Percentiles rank a stretch among this genome's conserved stretches.
Conservation (phyloP, 2,888 invertebrate species). For the Aphidoletes aphidimyza region DNA sequence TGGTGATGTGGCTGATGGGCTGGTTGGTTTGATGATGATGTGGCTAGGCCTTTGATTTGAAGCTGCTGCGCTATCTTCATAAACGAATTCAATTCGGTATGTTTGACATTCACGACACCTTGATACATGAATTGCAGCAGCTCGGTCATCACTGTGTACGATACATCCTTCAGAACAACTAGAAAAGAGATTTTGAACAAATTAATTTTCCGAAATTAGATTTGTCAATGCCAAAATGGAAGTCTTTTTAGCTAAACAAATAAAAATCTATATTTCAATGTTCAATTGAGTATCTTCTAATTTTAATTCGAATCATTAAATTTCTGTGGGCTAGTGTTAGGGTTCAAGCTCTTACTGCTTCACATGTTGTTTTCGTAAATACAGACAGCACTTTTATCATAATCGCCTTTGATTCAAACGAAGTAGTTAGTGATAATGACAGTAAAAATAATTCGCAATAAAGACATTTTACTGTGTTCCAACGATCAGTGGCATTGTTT, state of each 20-base stretch:
- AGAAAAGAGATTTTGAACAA: background rate
- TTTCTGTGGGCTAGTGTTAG: no score
- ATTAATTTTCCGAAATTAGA: background rate
- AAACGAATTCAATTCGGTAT: slow-evolving; percentile 66
- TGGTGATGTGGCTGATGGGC: slow-evolving; percentile 58
- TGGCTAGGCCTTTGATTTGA: slow-evolving; percentile 67
- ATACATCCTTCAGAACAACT: slow-evolving; percentile 71
- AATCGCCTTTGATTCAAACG: no score
- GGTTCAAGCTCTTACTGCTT: no score
- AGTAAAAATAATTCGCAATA: slow-evolving; percentile 16
- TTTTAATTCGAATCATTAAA: no score
- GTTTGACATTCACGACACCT: slow-evolving; percentile 70
- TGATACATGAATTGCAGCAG: slow-evolving; percentile 72
- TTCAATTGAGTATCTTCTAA: no score
- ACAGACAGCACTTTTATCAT: no score
- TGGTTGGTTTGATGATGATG: slow-evolving; percentile 61
- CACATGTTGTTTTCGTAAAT: no score
- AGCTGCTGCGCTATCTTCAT: slow-evolving; percentile 68
- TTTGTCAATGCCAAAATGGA: no score
- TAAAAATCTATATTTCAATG: no score
- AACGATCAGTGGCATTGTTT: background rate
- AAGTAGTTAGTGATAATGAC: background rate
- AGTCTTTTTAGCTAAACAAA: no score
- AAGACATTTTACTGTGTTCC: background rate
- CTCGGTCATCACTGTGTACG: slow-evolving; percentile 69